Evolutionary conservation across 2,888 invertebrate genomes (phyloP).

Genomic region (Suillia variegata): DNA sequence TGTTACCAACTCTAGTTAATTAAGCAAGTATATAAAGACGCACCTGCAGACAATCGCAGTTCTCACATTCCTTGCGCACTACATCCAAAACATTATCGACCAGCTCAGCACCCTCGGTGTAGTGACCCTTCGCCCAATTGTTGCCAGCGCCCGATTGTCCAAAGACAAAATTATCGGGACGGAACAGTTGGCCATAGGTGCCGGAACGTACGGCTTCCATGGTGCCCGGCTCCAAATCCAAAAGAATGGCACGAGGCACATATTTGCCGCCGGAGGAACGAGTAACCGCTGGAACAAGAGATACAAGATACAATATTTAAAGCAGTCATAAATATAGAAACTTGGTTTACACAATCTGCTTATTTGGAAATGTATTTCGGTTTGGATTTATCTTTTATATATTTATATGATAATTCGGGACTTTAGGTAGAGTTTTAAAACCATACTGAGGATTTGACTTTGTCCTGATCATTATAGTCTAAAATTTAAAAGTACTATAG

Average conservation of each 20-base stretch:
- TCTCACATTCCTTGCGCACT: conserved; percentile 85
- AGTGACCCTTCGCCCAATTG: conserved; percentile 82
- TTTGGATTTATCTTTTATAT: no score
- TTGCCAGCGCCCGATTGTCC: conserved; percentile 75
- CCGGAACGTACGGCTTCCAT: conserved; percentile 91
- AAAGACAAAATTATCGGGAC: conserved; percentile 89
- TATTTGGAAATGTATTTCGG: no score
- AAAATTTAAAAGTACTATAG: no score
- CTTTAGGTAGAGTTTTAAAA: no score
- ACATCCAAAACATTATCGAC: conserved; percentile 86
- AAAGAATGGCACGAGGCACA: conserved; percentile 76
- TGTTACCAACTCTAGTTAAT: not conserved
- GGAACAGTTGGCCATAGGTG: conserved; percentile 83
- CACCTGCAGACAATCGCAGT: conserved; percentile 81
- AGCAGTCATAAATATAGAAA: no score
- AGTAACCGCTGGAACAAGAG: conserved; percentile 63
- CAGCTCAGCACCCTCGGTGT: conserved; percentile 87
- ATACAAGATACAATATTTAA: conserved; percentile 10
- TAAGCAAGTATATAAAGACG: no score
- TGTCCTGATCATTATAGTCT: no score
- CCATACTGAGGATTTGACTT: no score
- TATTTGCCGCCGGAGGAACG: conserved; percentile 74
- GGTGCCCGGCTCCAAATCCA: conserved; percentile 80
- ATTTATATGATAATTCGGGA: no score
- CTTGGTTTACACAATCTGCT: no score